Conservation (phyloP, 2,888 invertebrate genomes). For the Xestobium rufovillosum region DNA sequence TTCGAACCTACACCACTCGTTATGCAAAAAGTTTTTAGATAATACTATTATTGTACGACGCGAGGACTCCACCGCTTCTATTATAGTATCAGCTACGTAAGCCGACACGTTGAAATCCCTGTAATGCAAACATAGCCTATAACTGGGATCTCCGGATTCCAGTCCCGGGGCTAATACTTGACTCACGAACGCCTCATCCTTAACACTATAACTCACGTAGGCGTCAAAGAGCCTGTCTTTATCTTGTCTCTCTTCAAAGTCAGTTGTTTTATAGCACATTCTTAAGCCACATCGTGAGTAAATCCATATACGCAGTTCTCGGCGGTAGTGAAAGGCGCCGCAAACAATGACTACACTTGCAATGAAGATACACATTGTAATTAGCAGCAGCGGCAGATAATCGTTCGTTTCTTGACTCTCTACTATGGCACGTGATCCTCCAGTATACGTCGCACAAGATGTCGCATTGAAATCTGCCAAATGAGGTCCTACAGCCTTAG, state of each 20-base stretch:
- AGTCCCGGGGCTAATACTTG: constrained; percentile 82
- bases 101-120: constrained; percentile 84
- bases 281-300: constrained; percentile 78
- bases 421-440: constrained; percentile 64
- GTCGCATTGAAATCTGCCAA: constrained; percentile 73
- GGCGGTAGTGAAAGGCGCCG: constrained; percentile 72
- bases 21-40: constrained; percentile 87
- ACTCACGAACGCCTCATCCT: constrained; percentile 86
- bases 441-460: constrained; percentile 65
- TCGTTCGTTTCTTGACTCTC: constrained; percentile 74
- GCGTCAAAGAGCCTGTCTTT: constrained; percentile 88
- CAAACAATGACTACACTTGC: constrained; percentile 69
- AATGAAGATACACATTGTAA: constrained; percentile 70
- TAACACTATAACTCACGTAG: constrained; percentile 89
- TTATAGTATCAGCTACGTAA: constrained; percentile 86
- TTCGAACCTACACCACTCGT: constrained; percentile 93
- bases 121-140: constrained; percentile 84
- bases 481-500: constrained; percentile 60
- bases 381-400: constrained; percentile 69
- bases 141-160: constrained; percentile 73
- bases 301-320: constrained; percentile 77
- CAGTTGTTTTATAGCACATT: constrained; percentile 77
- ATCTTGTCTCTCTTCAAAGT: constrained; percentile 73
- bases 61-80: constrained; percentile 86
- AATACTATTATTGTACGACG: constrained; percentile 83